These are phyloP conservation scores for Neotoma lepida DNA, from an alignment of 2,113 vertebrate species.

Conservation along the genomic window DNA sequence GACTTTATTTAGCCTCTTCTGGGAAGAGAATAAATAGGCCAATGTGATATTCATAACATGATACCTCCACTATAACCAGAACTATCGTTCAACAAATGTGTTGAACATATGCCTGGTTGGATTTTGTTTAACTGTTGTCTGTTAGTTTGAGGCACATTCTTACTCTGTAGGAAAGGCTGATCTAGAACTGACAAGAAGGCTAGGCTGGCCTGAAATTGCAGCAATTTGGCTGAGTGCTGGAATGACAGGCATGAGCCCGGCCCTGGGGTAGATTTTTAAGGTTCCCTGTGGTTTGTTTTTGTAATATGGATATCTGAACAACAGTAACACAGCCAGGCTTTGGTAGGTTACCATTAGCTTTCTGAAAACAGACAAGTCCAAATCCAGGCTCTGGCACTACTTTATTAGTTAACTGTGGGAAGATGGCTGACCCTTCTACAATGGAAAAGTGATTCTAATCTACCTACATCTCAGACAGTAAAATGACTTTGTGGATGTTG, in stretches of 20 bases:
- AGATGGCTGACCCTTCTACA: background rate
- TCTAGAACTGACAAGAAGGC: background rate
- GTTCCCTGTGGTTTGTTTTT: background rate
- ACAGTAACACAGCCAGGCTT: background rate
- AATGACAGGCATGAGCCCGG: no score
- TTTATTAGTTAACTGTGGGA: background rate
- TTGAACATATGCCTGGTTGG: background rate
- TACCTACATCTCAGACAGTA: background rate
- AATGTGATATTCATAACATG: background rate
- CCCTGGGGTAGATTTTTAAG: background rate
- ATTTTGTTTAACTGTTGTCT: background rate
- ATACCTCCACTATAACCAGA: background rate
- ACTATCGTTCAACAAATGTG: background rate
- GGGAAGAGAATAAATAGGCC: background rate
- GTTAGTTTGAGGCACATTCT: background rate
- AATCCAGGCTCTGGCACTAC: background rate
- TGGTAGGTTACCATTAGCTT: background rate
- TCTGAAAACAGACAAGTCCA: background rate
- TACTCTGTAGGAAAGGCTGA: background rate
- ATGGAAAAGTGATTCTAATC: background rate
- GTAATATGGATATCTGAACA: background rate
- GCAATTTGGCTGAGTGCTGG: background rate
- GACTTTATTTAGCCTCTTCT: background rate
- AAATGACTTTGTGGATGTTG: accelerated
- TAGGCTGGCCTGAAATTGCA: background rate